Conservation (phyloP, 1,140 invertebrate genomes). For the Ruditapes philippinarum region DNA sequence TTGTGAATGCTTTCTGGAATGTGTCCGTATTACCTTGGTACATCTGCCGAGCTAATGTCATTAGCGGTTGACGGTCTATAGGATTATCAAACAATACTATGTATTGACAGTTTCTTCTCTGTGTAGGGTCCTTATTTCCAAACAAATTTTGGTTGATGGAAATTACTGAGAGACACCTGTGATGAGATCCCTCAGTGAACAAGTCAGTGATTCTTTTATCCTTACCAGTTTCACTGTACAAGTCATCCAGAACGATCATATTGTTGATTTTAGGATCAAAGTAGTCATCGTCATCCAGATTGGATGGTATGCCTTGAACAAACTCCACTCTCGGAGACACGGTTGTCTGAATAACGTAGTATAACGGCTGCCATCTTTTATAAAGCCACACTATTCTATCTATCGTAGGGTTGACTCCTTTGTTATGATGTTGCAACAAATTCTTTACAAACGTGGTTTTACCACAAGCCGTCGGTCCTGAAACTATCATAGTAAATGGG, state of each 20-base stretch:
- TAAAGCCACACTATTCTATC: conserved; percentile 50
- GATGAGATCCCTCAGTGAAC: conserved; percentile 35
- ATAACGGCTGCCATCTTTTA: conserved; percentile 57
- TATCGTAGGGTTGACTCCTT: neutral
- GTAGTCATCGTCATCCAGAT: conserved; percentile 5
- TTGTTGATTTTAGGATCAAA: conserved; percentile 29
- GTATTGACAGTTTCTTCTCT: conserved; percentile 51
- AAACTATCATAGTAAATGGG: conserved; percentile 50
- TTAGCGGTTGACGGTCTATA: conserved; percentile 19
- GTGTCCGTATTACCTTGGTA: conserved; percentile 27
- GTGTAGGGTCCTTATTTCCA: conserved; percentile 45
- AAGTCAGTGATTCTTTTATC: conserved; percentile 49
- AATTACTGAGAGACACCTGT: conserved; percentile 11
- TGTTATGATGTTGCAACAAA: conserved; percentile 7
- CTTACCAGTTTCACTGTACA: conserved; percentile 34
- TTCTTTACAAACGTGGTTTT: conserved; percentile 4
- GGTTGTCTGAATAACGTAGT: neutral
- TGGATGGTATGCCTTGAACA: conserved; percentile 20
- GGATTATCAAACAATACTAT: conserved; percentile 37
- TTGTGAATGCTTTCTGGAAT: neutral
- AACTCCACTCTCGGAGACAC: conserved; percentile 25
- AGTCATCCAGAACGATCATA: conserved; percentile 1
- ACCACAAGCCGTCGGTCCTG: conserved; percentile 39
- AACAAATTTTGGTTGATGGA: conserved; percentile 45
- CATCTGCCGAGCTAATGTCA: conserved; percentile 52